phyloP scores from a whole-genome alignment of 2,888 invertebrate genomes.

The Pseudanteris insignis region DNA sequence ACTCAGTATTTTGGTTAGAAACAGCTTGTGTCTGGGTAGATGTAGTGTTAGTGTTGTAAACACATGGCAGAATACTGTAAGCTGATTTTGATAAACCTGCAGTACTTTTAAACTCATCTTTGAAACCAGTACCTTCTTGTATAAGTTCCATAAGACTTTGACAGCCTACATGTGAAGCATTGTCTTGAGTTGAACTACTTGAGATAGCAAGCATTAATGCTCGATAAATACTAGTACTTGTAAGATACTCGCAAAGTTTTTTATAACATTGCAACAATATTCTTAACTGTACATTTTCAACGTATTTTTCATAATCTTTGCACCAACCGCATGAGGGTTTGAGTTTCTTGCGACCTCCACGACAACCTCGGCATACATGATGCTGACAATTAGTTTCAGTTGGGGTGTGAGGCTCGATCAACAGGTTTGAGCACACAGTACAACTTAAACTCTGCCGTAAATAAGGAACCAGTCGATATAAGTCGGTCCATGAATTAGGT shows the following conservation, averaged over 20 bases:
- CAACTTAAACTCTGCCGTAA: slow-evolving; percentile 71
- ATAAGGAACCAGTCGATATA: slow-evolving; percentile 84
- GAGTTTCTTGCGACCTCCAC: slow-evolving; percentile 84
- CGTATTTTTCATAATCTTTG: slow-evolving; percentile 83
- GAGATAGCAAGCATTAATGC: slow-evolving; percentile 68
- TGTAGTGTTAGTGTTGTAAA: slow-evolving; percentile 73
- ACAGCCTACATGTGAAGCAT: slow-evolving; percentile 68
- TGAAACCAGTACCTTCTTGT: slow-evolving; percentile 81
- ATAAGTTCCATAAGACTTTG: slow-evolving; percentile 78
- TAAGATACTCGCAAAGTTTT: slow-evolving; percentile 85
- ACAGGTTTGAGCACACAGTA: slow-evolving; percentile 80
- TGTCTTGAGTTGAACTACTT: slow-evolving; percentile 61
- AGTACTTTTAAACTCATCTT: slow-evolving; percentile 78
- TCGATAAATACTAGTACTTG: slow-evolving; percentile 77
- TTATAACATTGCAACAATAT: slow-evolving; percentile 88
- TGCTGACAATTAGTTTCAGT: slow-evolving; percentile 84
- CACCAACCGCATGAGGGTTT: slow-evolving; percentile 88
- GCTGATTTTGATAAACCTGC: slow-evolving; percentile 79
- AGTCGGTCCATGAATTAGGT: slow-evolving; percentile 80
- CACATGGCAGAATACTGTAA: slow-evolving; percentile 78
- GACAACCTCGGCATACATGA: slow-evolving; percentile 85
- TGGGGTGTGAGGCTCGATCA: slow-evolving; percentile 84
- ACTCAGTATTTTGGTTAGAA: slow-evolving; percentile 47
- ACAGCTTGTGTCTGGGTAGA: slow-evolving; percentile 68
- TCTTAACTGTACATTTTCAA: slow-evolving; percentile 82